Base-by-base conservation (phyloP, 2,888 invertebrate genomes). In the Uropetala carovei region DNA sequence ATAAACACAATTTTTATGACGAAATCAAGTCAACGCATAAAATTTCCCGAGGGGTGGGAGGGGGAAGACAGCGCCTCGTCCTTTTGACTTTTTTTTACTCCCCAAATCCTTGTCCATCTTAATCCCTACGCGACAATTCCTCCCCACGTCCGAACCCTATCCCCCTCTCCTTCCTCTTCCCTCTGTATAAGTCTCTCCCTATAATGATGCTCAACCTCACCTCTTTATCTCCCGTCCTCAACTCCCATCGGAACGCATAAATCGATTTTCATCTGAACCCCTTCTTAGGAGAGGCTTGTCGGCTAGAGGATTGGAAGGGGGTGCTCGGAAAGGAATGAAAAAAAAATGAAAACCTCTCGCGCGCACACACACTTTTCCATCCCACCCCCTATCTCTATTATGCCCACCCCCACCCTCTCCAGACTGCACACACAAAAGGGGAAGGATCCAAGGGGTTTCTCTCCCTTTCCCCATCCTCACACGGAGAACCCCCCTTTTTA, bases 261-360 rank as follows among this genome's bases (percentile, higher is more conserved):
- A 89, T 89, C 89, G 89, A 89, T 89, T 89, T 68, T 59, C 64
- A 60, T 60, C 89, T 64, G 59, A 86, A 59, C 86, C 30, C 60
- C 64, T 89, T 68, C 64, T 30, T 64, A 60, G 43, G 43, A 64
- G 43, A 43, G 83, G 43, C 83, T 83, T 57, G 83, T 57, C 57
- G 75, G 75, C n/a, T n/a, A 14, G n/a, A 1, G n/a, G 75, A n/a
- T 18, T 18, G 75, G 75, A 85, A 56, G 14, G 56, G 83, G 83
- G n/a, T n/a, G 56, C 30, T 84, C 56, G n/a, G n/a, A 11, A 10
- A 84, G 5, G 84, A 57, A 84, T 14, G 84, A 56, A 84, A 56
- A 56, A 84, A 56, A 56, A 83, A 5, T 18, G 56, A n/a, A 43
- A n/a, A 16, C 43, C 84, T 13, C 11, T 68, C 22, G 7, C 22